Evolutionary conservation across 2,888 invertebrate species (phyloP).

Genomic region (Petrophora chlorosata): DNA sequence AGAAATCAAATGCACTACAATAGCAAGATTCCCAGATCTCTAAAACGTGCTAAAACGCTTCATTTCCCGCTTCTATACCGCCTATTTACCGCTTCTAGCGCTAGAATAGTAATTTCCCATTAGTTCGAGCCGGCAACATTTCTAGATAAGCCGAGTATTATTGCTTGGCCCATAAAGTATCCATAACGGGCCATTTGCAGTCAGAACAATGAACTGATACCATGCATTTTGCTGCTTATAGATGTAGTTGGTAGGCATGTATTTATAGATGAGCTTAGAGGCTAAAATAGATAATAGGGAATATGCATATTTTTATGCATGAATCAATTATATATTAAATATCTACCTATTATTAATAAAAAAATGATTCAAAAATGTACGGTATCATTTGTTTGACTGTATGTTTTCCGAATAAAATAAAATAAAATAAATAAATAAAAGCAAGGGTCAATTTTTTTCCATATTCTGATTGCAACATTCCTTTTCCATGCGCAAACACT

Average conservation of each 20-base stretch:
- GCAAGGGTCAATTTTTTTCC: too few species aligned
- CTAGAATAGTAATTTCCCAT: constrained; percentile 12
- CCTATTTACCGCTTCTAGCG: constrained; percentile 1
- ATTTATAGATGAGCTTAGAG: not conserved
- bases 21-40: constrained; percentile 8
- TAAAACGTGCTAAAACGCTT: not conserved
- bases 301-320: too few species aligned
- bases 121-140: constrained; percentile 5
- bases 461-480: too few species aligned
- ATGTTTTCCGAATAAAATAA: too few species aligned
- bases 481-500: too few species aligned
- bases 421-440: too few species aligned
- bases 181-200: constrained; percentile 16
- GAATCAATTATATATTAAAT: too few species aligned
- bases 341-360: too few species aligned
- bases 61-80: constrained; percentile 3
- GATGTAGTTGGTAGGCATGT: too few species aligned
- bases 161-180: constrained; percentile 20
- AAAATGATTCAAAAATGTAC: too few species aligned
- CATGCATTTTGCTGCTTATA: not conserved
- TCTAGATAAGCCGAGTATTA: constrained; percentile 19
- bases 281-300: not conserved
- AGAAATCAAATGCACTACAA: constrained; percentile 1
- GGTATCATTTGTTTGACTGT: too few species aligned
- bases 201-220: constrained; percentile 22